These are phyloP conservation scores for Scalopus aquaticus DNA, from an alignment of 2,113 vertebrate genomes.

Conservation along the genomic window DNA sequence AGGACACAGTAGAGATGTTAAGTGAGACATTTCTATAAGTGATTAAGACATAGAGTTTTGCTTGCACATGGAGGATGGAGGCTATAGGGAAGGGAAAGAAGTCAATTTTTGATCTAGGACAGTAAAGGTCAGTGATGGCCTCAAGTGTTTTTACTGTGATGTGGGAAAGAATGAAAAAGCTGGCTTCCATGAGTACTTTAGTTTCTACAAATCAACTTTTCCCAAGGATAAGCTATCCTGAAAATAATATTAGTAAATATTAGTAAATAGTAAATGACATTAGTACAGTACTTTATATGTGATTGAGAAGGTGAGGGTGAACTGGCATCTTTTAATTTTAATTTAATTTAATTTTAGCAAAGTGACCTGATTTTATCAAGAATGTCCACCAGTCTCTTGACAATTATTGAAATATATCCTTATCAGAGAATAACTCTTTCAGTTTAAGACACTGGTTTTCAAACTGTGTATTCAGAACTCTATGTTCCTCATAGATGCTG, in stretches of 20 bases:
- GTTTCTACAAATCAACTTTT: not conserved
- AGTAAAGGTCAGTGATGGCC: not conserved
- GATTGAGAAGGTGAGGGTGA: not conserved
- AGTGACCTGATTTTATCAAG: not conserved
- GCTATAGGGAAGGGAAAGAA: not conserved
- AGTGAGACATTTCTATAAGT: not conserved
- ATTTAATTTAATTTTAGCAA: conserved; percentile 18
- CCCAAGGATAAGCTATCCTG: not conserved
- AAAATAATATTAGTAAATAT: not conserved
- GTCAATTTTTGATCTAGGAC: conserved; percentile 7
- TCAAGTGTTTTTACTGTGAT: not conserved
- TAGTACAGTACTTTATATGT: not conserved
- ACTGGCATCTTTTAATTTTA: not conserved
- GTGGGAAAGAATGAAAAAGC: not conserved
- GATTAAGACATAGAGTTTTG: conserved; percentile 45
- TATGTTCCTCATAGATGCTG: not conserved
- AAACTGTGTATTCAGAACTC: not conserved
- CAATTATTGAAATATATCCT: not conserved
- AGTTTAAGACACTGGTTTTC: not conserved
- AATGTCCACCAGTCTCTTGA: not conserved
- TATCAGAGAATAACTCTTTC: not conserved
- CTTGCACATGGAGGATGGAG: not conserved
- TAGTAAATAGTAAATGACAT: not conserved
- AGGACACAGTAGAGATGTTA: not conserved
- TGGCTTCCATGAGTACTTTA: not conserved